phyloP scores from a whole-genome alignment of 2,113 vertebrate species.

The Apeltes quadracus region DNA sequence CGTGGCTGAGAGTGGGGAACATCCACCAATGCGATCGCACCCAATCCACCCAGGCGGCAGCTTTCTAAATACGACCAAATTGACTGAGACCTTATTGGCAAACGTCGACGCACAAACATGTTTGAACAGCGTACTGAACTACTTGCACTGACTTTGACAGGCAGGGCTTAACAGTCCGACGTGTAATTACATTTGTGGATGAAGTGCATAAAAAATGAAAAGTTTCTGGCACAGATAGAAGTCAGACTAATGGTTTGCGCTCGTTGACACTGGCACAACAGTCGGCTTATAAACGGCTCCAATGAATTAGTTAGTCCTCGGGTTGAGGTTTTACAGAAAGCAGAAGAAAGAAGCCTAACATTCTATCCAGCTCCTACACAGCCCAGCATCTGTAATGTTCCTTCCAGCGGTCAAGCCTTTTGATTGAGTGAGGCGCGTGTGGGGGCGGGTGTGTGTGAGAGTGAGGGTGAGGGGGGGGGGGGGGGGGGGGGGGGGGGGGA shows the following conservation, averaged over 20 bases:
- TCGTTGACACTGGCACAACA: constrained; percentile 67
- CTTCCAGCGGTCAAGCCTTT: constrained; percentile 70
- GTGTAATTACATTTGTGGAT: constrained; percentile 48
- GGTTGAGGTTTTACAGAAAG: constrained; percentile 61
- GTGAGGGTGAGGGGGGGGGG: background rate
- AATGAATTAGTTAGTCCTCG: constrained; percentile 62
- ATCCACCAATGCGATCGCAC: constrained; percentile 46
- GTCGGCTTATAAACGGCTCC: constrained; percentile 62
- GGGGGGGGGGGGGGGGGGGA: background rate
- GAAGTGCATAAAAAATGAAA: constrained; percentile 31
- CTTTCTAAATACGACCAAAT: constrained; percentile 14
- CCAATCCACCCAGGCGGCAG: constrained; percentile 16
- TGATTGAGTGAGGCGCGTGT: constrained; percentile 49
- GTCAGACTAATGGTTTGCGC: constrained; percentile 47
- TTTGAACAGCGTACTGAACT: constrained; percentile 22
- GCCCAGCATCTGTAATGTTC: constrained; percentile 72
- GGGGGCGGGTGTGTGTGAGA: too few relatives aligned
- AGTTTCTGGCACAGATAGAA: constrained; percentile 52
- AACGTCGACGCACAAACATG: constrained; percentile 48
- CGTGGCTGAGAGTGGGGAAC: constrained; percentile 35
- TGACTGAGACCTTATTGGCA: constrained; percentile 50
- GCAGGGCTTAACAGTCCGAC: constrained; percentile 14
- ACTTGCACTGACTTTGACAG: constrained; percentile 35
- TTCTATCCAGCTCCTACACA: constrained; percentile 52
- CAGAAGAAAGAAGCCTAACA: constrained; percentile 54